Evolutionary conservation across 1,140 invertebrate genomes (phyloP).

Genomic region (Kradibia gibbosae): DNA sequence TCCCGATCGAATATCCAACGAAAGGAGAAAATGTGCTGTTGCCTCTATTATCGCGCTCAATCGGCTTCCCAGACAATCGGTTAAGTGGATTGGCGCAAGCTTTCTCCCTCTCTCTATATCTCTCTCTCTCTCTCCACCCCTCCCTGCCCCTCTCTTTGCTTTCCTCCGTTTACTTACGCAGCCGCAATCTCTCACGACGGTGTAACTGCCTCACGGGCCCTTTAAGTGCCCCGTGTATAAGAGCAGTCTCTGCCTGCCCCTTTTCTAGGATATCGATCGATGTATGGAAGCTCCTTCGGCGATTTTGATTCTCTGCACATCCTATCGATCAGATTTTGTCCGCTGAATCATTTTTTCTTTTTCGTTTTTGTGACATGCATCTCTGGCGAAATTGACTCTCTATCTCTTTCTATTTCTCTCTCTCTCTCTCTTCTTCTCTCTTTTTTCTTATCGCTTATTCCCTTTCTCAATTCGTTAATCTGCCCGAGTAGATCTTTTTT

Average conservation of each 20-base stretch:
- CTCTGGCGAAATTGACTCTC: background rate
- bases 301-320: background rate
- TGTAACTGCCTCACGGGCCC: conserved; percentile 33
- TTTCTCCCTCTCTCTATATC: background rate
- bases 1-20: background rate
- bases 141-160: background rate
- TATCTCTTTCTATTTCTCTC: background rate
- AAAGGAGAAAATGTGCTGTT: conserved; percentile 5
- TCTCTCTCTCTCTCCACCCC: background rate
- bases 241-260: background rate
- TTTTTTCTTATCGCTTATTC: no score
- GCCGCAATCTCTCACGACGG: conserved; percentile 37
- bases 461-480: background rate
- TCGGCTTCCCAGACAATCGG: conserved; percentile 41
- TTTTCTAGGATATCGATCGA: conserved; percentile 14
- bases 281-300: background rate
- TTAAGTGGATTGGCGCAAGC: conserved; percentile 45
- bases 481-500: conserved; percentile 10
- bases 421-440: no score
- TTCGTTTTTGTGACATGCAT: background rate
- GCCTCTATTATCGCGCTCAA: conserved; percentile 46
- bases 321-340: conserved; percentile 35
- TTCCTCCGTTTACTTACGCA: conserved; percentile 18
- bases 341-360: background rate
- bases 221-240: conserved; percentile 30